Conservation (phyloP, 2,797 vertebrate genomes). For the Gambusia yucatana region DNA sequence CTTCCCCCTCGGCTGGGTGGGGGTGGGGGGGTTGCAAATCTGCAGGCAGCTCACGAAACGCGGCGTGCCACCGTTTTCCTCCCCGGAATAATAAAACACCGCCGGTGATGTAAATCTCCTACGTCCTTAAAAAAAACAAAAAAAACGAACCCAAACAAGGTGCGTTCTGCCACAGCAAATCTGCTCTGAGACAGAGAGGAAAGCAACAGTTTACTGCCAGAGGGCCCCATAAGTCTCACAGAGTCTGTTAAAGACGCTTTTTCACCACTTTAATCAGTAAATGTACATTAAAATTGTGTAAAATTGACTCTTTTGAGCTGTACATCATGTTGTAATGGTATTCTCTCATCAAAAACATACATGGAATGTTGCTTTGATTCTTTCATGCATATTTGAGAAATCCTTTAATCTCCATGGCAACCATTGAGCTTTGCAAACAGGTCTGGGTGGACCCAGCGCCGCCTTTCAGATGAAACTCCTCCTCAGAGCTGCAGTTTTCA, state of each 20-base stretch:
- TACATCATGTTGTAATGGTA: too few species aligned
- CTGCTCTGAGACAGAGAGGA: conserved; percentile 28
- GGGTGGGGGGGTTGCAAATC: conserved; percentile 57
- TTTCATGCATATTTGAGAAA: too few species aligned
- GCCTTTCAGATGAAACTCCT: too few species aligned
- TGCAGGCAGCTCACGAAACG: conserved; percentile 58
- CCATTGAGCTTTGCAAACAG: too few species aligned
- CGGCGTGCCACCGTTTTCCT: conserved; percentile 46
- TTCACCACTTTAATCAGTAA: neutral
- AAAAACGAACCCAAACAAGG: conserved; percentile 41
- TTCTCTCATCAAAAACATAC: too few species aligned
- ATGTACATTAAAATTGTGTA: neutral
- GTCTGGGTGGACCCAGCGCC: too few species aligned
- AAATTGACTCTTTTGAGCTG: too few species aligned
- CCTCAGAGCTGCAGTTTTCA: too few species aligned
- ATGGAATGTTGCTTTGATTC: too few species aligned
- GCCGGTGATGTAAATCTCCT: conserved; percentile 67
- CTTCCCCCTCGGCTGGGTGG: conserved; percentile 29
- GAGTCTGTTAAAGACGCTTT: neutral
- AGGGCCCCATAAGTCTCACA: neutral
- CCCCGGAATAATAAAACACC: conserved; percentile 58
- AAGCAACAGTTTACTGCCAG: neutral
- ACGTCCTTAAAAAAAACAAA: conserved; percentile 20
- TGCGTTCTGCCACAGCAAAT: conserved; percentile 35
- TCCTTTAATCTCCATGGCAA: too few species aligned